A percentile compares a stretch with the other conserved stretches of the same genome.
These are phyloP conservation scores for Proteles cristata DNA, from an alignment of 2,113 vertebrate genomes.

Conservation along the genomic window DNA sequence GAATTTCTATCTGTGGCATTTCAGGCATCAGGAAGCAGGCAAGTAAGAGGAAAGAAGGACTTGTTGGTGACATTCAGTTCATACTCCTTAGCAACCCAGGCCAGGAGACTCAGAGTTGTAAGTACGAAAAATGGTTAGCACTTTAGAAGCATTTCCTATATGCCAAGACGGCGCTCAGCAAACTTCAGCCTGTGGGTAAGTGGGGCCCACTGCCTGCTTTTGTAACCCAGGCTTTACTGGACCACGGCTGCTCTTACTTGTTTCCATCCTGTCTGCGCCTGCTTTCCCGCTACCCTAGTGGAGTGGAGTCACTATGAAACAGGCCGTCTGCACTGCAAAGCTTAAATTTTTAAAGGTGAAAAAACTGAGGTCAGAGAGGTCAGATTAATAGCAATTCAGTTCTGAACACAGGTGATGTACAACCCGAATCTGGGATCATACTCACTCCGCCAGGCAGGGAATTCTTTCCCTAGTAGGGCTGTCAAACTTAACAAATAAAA, in stretches of 20 bases:
- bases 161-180: neutral
- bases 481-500: neutral
- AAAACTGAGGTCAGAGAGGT: neutral
- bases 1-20: neutral
- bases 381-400: neutral
- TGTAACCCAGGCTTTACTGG: neutral
- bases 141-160: neutral
- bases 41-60: neutral
- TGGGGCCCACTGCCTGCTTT: neutral
- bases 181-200: neutral
- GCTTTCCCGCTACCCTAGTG: neutral
- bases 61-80: neutral
- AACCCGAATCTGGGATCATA: neutral
- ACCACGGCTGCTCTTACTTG: neutral
- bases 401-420: neutral
- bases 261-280: neutral
- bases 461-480: neutral
- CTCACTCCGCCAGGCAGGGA: neutral
- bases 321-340: neutral
- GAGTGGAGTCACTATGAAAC: neutral
- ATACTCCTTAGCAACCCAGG: neutral
- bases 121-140: no score
- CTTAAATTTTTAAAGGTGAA: neutral
- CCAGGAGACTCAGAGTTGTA: neutral
- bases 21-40: neutral